These are phyloP conservation scores for Rhinatrema bivittatum DNA, from an alignment of 2,797 vertebrate species.

Conservation along the genomic window DNA sequence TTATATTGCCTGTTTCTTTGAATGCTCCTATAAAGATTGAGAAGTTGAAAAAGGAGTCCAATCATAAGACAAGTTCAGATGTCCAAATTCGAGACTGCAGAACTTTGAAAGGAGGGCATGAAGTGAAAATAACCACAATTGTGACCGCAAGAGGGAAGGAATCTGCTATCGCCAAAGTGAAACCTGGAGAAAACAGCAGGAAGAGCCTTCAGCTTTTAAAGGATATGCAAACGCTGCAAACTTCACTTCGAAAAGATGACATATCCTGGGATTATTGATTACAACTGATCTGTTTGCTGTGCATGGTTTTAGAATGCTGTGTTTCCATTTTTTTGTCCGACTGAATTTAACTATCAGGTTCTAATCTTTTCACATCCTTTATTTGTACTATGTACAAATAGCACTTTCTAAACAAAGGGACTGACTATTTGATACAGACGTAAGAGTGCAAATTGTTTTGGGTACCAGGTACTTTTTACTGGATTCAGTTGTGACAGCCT, in stretches of 20 bases:
- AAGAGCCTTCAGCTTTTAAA: slow-evolving; percentile 77
- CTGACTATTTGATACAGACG: too few species aligned
- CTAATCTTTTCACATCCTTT: too few species aligned
- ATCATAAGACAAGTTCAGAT: slow-evolving; percentile 26
- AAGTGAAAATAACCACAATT: slow-evolving; percentile 40
- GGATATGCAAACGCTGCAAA: slow-evolving; percentile 89
- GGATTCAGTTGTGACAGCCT: too few species aligned
- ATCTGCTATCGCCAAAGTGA: slow-evolving; percentile 44
- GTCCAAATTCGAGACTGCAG: slow-evolving; percentile 28
- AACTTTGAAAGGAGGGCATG: slow-evolving; percentile 18
- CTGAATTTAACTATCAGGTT: not conserved
- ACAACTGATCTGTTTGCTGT: slow-evolving; percentile 15
- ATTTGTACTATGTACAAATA: too few species aligned
- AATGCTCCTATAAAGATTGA: slow-evolving; percentile 57
- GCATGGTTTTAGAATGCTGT: not conserved
- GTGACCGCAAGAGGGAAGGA: slow-evolving; percentile 54
- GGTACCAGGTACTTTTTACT: too few species aligned
- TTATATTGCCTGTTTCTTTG: too few species aligned
- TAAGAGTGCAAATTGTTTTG: too few species aligned
- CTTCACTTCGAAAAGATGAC: slow-evolving; percentile 64
- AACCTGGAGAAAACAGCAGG: slow-evolving; percentile 72
- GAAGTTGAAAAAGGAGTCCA: slow-evolving; percentile 61
- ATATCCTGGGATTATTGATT: slow-evolving; percentile 58
- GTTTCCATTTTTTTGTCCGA: not conserved
- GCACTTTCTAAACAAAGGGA: too few species aligned